Conservation (phyloP, 1,140 invertebrate genomes). For the Anoplolepis gracilipes region DNA sequence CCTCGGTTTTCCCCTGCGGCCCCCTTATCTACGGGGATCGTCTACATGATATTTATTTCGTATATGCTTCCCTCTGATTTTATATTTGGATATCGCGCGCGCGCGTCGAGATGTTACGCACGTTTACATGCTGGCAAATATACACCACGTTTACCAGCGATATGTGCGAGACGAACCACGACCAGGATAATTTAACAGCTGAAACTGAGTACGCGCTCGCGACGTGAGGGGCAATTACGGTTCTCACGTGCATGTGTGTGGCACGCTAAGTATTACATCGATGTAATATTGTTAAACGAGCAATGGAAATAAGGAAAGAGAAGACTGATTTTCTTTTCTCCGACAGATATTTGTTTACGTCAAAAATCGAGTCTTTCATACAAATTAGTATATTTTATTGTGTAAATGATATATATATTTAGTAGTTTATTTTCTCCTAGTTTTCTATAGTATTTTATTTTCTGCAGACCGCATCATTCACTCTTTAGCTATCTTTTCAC, state of each 20-base stretch:
- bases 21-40: slow-evolving; percentile 67
- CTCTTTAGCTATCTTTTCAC: background rate
- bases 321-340: background rate
- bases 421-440: background rate
- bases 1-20: slow-evolving; percentile 43
- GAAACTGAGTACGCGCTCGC: slow-evolving; percentile 22
- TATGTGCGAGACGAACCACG: slow-evolving; percentile 43
- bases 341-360: background rate
- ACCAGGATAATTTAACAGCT: slow-evolving; percentile 68
- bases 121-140: slow-evolving; percentile 60
- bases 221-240: slow-evolving; percentile 17
- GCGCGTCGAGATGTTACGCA: slow-evolving; percentile 52
- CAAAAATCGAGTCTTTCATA: background rate
- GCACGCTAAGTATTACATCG: slow-evolving; percentile 15
- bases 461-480: slow-evolving; percentile 10
- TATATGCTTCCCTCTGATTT: slow-evolving; percentile 64
- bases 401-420: slow-evolving; percentile 16
- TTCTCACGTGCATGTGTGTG: slow-evolving; percentile 19
- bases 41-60: slow-evolving; percentile 75
- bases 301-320: background rate
- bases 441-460: background rate
- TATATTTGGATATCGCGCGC: slow-evolving; percentile 72
- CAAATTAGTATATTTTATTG: background rate
- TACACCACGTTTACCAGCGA: slow-evolving; percentile 58
- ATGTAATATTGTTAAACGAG: background rate